Conservation (phyloP, 2,113 vertebrate genomes). For the Notothenia rossii region DNA sequence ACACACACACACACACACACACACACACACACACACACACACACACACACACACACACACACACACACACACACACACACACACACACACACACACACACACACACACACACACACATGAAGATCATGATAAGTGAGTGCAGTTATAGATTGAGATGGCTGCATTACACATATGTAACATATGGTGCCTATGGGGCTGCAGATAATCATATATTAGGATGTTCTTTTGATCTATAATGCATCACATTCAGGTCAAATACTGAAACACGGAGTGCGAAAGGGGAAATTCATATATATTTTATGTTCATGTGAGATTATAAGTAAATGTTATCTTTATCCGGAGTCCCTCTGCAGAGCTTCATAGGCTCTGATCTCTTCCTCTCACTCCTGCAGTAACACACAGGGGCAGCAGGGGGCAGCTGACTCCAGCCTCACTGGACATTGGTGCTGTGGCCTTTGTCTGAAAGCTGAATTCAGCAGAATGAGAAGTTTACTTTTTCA, state of each 20-base stretch:
- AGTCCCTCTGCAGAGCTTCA: not conserved
- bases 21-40: not conserved
- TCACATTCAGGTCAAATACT: constrained; percentile 41
- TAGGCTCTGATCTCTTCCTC: constrained; percentile 1
- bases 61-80: too few relatives aligned
- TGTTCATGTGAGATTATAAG: constrained; percentile 7
- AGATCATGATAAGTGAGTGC: constrained; percentile 7
- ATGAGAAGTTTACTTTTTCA: not conserved
- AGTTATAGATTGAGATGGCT: constrained; percentile 21
- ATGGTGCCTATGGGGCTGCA: constrained; percentile 4
- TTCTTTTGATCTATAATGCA: constrained; percentile 40
- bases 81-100: not conserved
- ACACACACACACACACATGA: not conserved
- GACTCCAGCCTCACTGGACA: constrained; percentile 26
- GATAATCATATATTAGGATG: constrained; percentile 13
- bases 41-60: too few relatives aligned
- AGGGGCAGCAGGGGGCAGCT: constrained; percentile 54
- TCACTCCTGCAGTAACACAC: constrained; percentile 10
- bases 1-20: constrained; percentile 4
- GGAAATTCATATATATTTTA: constrained; percentile 22
- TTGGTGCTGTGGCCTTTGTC: not conserved
- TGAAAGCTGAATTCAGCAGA: not conserved
- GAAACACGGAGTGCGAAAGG: not conserved
- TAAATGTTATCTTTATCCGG: constrained; percentile 10
- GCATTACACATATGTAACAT: not conserved